phyloP scores from a whole-genome alignment of 1,140 invertebrate species.

The Mycetomoellerius zeteki region DNA sequence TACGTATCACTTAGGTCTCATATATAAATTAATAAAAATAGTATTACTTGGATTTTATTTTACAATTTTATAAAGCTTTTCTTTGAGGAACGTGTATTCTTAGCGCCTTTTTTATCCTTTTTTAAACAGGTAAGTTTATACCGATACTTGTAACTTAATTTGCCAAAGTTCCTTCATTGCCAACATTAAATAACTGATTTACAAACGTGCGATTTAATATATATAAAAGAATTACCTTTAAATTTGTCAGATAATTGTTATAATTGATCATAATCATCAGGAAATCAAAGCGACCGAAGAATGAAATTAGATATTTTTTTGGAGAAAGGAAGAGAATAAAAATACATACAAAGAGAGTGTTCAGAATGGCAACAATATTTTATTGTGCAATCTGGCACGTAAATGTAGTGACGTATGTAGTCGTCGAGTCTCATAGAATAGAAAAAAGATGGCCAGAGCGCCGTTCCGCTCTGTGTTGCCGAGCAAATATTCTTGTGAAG shows the following conservation, averaged over 20 bases:
- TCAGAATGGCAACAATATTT: slow-evolving; percentile 75
- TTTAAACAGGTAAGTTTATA: too few species aligned
- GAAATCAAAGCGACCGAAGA: neutral
- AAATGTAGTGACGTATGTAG: slow-evolving; percentile 27
- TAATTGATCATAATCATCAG: neutral
- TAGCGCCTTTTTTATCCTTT: too few species aligned
- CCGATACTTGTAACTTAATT: too few species aligned
- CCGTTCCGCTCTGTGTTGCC: neutral
- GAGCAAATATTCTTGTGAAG: neutral
- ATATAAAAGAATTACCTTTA: too few species aligned
- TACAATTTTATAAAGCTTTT: too few species aligned
- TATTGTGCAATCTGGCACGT: slow-evolving; percentile 67
- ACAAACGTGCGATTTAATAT: too few species aligned
- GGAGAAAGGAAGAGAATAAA: neutral
- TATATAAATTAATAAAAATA: too few species aligned
- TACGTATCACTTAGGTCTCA: too few species aligned
- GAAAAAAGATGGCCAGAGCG: neutral
- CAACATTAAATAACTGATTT: too few species aligned
- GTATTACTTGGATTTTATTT: too few species aligned
- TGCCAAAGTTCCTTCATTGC: too few species aligned
- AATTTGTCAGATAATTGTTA: neutral
- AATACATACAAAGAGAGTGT: neutral
- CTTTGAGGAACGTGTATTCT: too few species aligned
- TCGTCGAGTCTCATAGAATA: neutral
- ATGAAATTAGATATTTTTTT: neutral